Evolutionary conservation across 2,888 invertebrate genomes (phyloP), one percentile per base, ranked within the genome.

Genomic region (Drosophila pegasa): DNA sequence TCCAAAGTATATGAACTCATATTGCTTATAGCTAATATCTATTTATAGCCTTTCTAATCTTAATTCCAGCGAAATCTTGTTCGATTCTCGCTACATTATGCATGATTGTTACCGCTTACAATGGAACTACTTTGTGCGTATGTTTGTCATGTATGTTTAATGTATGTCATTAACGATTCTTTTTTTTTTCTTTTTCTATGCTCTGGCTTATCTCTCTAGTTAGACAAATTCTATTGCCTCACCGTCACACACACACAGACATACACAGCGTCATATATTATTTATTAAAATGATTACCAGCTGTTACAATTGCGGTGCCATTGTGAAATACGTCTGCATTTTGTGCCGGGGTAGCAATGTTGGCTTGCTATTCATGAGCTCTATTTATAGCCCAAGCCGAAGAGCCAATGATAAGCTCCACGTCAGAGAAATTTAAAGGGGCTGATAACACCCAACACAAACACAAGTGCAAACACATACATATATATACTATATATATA

Each of bases 331-430:
- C 37, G 56, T 56, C 50, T 72, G 62, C 58, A 59, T 45, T 56
- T 48, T 29, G 20, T 38, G 65, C 29, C 48, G n/a, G 50, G 61
- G 37, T 43, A 50, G 57, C 31, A 57, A 48, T 58, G 58, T 71
- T 55, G 59, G 61, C 54, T 50, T 67, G 40, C 35, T 70, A 71
- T 78, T 74, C 63, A 75, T 52, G 33, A 7, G 27, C 22, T 20
- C 57, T 78, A 66, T 78, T 74, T 78, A 57, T 74, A 60, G 59
- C 27, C 10, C 20, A 31, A 18, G 40, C 25, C 48, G 60, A 58
- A 74, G 60, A 76, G 57, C 62, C 52, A 61, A 70, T 74, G 76
- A 76, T 76, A 76, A 78, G 63, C 70, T 43, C 5, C 47, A 62
- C 45, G 56, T 69, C 52, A 27, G 56, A 63, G 43, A 35, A 70